A percentile compares a stretch with the other conserved stretches of the same genome.
Evolutionary conservation across 2,888 invertebrate species (phyloP).

Genomic region (Glaucopsyche alexis): DNA sequence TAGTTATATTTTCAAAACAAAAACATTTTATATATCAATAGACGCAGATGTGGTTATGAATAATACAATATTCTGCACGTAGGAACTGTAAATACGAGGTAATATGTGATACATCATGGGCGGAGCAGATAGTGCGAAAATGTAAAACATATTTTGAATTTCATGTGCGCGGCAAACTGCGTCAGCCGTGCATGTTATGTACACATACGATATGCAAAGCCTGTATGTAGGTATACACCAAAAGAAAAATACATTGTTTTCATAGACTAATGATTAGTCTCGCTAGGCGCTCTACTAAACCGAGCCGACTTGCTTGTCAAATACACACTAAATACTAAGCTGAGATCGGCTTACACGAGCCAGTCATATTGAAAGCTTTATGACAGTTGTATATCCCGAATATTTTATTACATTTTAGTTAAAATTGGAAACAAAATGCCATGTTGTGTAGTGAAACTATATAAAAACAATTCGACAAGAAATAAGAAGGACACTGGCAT

Average conservation of each 20-base stretch:
- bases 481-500: too few species aligned
- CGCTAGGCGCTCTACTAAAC: too few species aligned
- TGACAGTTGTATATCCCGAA: too few species aligned
- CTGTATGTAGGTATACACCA: conserved; percentile 15
- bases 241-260: conserved; percentile 8
- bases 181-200: conserved; percentile 21
- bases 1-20: background rate
- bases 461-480: too few species aligned
- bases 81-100: conserved; percentile 18
- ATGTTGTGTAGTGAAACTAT: too few species aligned
- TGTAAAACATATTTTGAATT: conserved; percentile 26
- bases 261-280: too few species aligned
- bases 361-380: too few species aligned
- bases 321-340: too few species aligned
- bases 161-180: conserved; percentile 13
- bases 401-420: too few species aligned
- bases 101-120: conserved; percentile 26
- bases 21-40: background rate
- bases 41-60: conserved; percentile 22
- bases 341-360: too few species aligned
- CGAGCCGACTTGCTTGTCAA: too few species aligned
- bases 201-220: conserved; percentile 14
- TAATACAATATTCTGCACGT: conserved; percentile 19
- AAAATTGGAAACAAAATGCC: too few species aligned
- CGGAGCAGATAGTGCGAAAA: conserved; percentile 16